Evolutionary conservation across 2,797 vertebrate genomes (phyloP).

Genomic region (Acipenser ruthenus): DNA sequence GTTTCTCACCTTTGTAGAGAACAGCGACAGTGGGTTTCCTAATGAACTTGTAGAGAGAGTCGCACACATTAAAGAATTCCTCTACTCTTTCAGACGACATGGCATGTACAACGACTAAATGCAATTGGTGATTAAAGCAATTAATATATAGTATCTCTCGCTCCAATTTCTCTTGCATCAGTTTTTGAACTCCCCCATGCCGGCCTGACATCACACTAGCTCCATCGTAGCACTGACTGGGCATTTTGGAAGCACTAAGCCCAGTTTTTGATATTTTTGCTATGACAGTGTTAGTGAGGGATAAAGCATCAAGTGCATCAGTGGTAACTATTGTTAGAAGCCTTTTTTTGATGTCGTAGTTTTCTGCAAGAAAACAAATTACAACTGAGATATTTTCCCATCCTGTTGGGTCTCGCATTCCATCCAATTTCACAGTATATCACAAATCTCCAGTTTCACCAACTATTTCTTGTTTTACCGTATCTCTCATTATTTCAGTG

Average conservation of each 20-base stretch:
- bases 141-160: too few relatives aligned
- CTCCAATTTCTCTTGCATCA: too few relatives aligned
- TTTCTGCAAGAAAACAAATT: slow-evolving; percentile 1
- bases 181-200: too few relatives aligned
- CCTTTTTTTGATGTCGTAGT: too few relatives aligned
- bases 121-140: too few relatives aligned
- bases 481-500: slow-evolving; percentile 3
- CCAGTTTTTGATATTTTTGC: slow-evolving; percentile 9
- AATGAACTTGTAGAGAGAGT: too few relatives aligned
- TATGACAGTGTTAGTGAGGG: slow-evolving; percentile 14
- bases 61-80: too few relatives aligned
- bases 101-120: too few relatives aligned
- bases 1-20: too few relatives aligned
- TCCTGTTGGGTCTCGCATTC: slow-evolving; percentile 7
- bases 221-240: slow-evolving; percentile 17
- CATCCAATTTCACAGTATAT: slow-evolving; percentile 11
- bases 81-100: too few relatives aligned
- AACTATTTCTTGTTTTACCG: slow-evolving; percentile 11
- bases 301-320: slow-evolving; percentile 12
- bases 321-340: slow-evolving; percentile 2
- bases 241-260: slow-evolving; percentile 10
- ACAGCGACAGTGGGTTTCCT: too few relatives aligned
- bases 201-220: slow-evolving; percentile 17
- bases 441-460: not conserved
- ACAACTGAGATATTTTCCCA: slow-evolving; percentile 11